Evolutionary conservation across 1,140 invertebrate species (phyloP), one percentile per base, ranked within the genome.

Genomic region (Conopomorpha cramerella): DNA sequence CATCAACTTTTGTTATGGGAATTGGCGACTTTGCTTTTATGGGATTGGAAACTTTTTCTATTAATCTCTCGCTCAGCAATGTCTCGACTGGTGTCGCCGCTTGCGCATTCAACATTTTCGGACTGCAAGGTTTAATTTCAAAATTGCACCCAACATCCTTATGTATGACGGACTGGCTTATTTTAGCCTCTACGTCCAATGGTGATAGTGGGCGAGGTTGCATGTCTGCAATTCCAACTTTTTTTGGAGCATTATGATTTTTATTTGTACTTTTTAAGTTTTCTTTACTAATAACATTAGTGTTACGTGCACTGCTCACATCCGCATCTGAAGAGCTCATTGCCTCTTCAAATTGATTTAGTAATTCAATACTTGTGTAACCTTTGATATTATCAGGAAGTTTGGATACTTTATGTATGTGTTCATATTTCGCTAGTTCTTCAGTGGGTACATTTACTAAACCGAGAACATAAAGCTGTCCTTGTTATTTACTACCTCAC

Each of bases 141-240:
- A 79, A 78, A 51, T 79, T 79, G 49, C 73, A 78, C 12, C 73
- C 64, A 29, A 78, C 77, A 48, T 79, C 77, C 55, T 79, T 79
- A 36, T 77, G 76, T 44, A 79, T 79, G 12, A 79, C 62, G 18
- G 77, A 79, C 41, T 79, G 77, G 47, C 70, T 79, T 41, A 79
- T 79, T 60, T 79, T 79, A 26, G 74, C 63, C 55, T 79, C 77
- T 14, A 79, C 74, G 61, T 79, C 77, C 36, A 78, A 51, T 19
- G 72, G 72, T 34, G 72, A 73, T 28, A 68, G 15, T 27, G 72
- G 60, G 3, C 72, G 55, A 16, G 54, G 47, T 19, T 51, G 19
- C 7, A 45, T 36, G 23, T 38, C 42, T 38, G 44, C 28, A 13
- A 11, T 29, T 6, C 11, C 11, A 39, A 16, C 27, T 17, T 18